Percentiles rank a stretch among this genome's conserved stretches.
Evolutionary conservation across 2,888 invertebrate genomes (phyloP).

Genomic region (Drosophila nr. perissopoda): DNA sequence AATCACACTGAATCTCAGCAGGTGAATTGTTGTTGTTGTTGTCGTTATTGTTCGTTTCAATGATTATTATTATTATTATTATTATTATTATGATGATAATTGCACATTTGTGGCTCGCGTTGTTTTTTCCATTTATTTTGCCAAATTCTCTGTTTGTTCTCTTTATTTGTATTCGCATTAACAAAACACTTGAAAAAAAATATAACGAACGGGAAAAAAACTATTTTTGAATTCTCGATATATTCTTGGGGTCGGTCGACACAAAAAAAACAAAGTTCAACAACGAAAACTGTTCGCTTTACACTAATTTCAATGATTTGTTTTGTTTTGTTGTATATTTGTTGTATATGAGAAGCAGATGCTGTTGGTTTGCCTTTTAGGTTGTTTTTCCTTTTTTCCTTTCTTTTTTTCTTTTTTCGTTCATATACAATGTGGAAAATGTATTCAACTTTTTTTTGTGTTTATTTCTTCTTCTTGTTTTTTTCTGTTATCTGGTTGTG

Average conservation of each 20-base stretch:
- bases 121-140: neutral
- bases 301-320: constrained; percentile 8
- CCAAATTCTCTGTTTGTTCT: constrained; percentile 15
- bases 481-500: constrained; percentile 15
- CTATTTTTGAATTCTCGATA: constrained; percentile 10
- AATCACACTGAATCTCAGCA: constrained; percentile 23
- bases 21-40: constrained; percentile 13
- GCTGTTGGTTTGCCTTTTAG: neutral
- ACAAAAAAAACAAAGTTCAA: constrained; percentile 24
- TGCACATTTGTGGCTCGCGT: constrained; percentile 33
- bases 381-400: neutral
- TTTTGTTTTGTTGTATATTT: constrained; percentile 18
- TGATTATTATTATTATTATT: neutral
- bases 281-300: constrained; percentile 10
- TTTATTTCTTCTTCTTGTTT: neutral
- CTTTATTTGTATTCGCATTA: constrained; percentile 7
- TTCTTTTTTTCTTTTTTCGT: neutral
- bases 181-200: constrained; percentile 35
- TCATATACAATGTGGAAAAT: constrained; percentile 1
- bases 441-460: constrained; percentile 14
- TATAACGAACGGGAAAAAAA: constrained; percentile 38
- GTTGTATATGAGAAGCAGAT: neutral
- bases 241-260: neutral
- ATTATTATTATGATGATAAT: constrained; percentile 17
- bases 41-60: constrained; percentile 1